Percentiles rank a stretch among this genome's conserved stretches.
Evolutionary conservation across 2,888 invertebrate species (phyloP).

Genomic region (Zele albiditarsus): DNA sequence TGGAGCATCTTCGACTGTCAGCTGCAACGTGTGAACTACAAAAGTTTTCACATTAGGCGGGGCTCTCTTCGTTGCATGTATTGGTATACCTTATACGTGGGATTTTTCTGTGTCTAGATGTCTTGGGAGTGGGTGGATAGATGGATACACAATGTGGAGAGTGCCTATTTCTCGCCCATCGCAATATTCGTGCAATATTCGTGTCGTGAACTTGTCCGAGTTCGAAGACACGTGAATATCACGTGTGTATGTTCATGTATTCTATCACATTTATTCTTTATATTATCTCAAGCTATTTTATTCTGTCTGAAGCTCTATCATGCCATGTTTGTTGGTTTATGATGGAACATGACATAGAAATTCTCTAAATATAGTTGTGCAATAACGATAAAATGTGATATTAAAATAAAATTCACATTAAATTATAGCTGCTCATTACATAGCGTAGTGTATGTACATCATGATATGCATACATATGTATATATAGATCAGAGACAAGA

Average conservation of each 20-base stretch:
- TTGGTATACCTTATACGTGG: not conserved
- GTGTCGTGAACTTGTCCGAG: slow-evolving; percentile 9
- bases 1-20: slow-evolving; percentile 41
- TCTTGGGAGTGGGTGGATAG: not conserved
- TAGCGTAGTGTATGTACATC: not conserved
- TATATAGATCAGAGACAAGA: not conserved
- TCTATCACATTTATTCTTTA: not conserved
- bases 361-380: not conserved
- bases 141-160: not conserved
- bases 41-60: slow-evolving; percentile 52
- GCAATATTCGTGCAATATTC: slow-evolving; percentile 11
- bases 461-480: not conserved
- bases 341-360: not conserved
- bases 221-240: not conserved
- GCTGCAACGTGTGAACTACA: slow-evolving; percentile 50
- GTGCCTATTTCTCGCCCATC: slow-evolving; percentile 11
- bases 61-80: not conserved
- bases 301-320: not conserved
- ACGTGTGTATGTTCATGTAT: not conserved
- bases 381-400: not conserved
- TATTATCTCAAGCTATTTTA: not conserved
- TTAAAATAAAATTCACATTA: not conserved
- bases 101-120: not conserved
- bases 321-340: not conserved
- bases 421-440: not conserved